Base-by-base conservation (phyloP, 2,113 vertebrate genomes). In the Myodes glareolus region DNA sequence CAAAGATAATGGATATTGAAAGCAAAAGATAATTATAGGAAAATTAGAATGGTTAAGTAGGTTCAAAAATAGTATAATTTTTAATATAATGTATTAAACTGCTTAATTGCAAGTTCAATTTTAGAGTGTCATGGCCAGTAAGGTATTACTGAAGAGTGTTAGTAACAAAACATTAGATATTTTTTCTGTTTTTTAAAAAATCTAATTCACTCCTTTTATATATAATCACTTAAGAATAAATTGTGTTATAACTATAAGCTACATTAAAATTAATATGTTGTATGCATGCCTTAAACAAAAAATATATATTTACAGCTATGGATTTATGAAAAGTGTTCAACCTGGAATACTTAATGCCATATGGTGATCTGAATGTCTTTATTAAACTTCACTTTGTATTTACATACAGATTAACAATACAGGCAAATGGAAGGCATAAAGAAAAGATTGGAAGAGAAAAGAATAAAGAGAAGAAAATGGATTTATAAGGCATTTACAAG, bases 1-100 rank as follows among this genome's bases (percentile, higher is more conserved):
- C n/a, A 87, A 94, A 88, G 87, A 96, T 96, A 97, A 93, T 94
- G 65, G 25, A 82, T 85, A 96, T 63, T 96, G 61, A 94, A 96
- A 96, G 6, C 90, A 95, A 7, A 93, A 95, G 47, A 86, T 70
- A 92, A 93, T 94, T 91, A 94, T 68, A 84, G n/a, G 39, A 92
- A 97, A 95, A 97, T 92, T 94, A 91, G 45, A 13, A 94, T 89
- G 29, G 16, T 45, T 90, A 93, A 42, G 17, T 73, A 84, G n/a
- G 5, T 89, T 97, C 72, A 94, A 97, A 94, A 93, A 85, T 94
- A 85, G 7, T 55, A 68, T 86, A 93, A 91, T 77, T 93, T 42
- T 90, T 91, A 88, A 36, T 4, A 82, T 29, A 94, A 42, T 89
- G 2, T 97, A 75, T 92, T 42, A 94, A 95, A 86, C 39, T 75